These are phyloP conservation scores for Oxyura jamaicensis DNA, from an alignment of 2,113 vertebrate genomes.

Conservation along the genomic window DNA sequence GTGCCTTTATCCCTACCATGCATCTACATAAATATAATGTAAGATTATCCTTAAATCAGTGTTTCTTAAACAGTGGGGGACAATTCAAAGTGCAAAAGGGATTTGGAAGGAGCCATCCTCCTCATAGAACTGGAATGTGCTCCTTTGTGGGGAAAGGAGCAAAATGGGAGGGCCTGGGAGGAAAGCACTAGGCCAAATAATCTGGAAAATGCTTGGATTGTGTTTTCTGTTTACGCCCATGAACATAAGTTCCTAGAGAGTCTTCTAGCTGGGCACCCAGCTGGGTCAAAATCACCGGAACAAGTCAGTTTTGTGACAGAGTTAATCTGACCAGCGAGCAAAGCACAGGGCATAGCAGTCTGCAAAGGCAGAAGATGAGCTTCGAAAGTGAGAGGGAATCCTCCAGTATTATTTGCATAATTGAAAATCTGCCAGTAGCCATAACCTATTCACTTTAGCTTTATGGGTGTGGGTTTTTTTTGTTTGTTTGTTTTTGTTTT, in stretches of 20 bases:
- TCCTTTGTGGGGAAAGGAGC: neutral
- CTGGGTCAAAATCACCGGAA: neutral
- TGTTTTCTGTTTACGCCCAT: neutral
- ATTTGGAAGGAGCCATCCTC: neutral
- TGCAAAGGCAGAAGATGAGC: neutral
- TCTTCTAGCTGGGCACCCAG: too few relatives aligned
- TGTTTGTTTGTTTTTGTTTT: neutral
- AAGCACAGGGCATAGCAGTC: neutral
- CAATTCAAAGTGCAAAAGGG: neutral
- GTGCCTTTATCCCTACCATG: neutral
- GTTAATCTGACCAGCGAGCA: neutral
- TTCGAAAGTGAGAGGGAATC: neutral
- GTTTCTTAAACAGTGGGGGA: neutral
- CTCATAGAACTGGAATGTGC: neutral
- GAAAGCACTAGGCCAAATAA: neutral
- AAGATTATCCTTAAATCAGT: neutral
- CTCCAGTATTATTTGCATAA: neutral
- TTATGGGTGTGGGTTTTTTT: neutral
- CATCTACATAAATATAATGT: neutral
- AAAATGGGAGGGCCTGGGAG: neutral
- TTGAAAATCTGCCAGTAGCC: neutral
- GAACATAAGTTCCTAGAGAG: neutral
- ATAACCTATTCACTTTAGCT: neutral
- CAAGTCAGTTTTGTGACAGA: neutral
- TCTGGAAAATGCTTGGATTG: neutral